phyloP scores from a whole-genome alignment of 2,113 vertebrate species.

The Albula goreensis region DNA sequence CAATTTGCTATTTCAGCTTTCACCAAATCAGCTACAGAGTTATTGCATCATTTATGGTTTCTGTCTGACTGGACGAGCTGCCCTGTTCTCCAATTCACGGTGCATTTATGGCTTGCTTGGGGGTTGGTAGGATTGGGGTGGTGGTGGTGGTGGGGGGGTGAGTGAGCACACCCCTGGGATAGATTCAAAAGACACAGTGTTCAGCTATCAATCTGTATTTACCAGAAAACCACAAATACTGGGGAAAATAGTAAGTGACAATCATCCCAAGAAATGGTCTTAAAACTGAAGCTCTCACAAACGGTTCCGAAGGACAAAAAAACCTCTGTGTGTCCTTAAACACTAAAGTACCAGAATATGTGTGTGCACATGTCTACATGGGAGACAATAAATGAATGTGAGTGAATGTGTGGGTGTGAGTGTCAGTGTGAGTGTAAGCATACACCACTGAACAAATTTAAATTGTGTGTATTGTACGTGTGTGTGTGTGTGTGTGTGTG shows the following conservation, averaged over 20 bases:
- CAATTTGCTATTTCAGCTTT: not conserved
- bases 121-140: too few relatives aligned
- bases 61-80: not conserved
- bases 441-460: not conserved
- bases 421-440: conserved; percentile 37
- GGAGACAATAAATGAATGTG: too few relatives aligned
- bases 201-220: conserved; percentile 3
- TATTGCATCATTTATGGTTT: not conserved
- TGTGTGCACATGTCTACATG: too few relatives aligned
- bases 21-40: not conserved
- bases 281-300: not conserved
- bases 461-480: not conserved
- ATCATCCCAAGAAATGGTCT: not conserved
- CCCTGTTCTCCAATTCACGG: not conserved
- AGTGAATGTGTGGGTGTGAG: not conserved
- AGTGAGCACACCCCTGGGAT: not conserved
- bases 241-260: not conserved
- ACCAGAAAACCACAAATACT: not conserved
- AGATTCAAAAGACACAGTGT: not conserved
- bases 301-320: not conserved
- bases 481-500: not conserved
- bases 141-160: not conserved
- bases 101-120: not conserved
- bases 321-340: too few relatives aligned
- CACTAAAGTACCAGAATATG: too few relatives aligned